A percentile compares a stretch with the other conserved stretches of the same genome.
Evolutionary conservation across 2,113 vertebrate species (phyloP).

Genomic region (Trachemys scripta): DNA sequence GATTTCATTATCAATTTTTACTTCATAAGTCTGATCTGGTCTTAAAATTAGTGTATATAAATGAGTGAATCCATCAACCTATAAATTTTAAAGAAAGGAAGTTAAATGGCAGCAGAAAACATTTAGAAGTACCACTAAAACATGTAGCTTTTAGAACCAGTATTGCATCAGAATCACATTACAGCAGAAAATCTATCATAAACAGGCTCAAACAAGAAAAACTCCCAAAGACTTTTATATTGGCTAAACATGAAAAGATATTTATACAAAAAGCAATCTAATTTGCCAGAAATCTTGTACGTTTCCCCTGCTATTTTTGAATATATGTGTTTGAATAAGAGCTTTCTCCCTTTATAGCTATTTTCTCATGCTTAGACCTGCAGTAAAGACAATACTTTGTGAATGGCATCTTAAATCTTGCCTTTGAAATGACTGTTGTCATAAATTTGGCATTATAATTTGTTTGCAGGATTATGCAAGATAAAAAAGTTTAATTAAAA

Average conservation of each 20-base stretch:
- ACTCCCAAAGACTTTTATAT: not conserved
- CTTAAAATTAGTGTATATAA: constrained; percentile 88
- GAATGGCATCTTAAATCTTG: not conserved
- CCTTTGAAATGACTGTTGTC: not conserved
- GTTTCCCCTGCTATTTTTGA: not conserved
- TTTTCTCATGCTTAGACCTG: not conserved
- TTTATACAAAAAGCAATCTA: not conserved
- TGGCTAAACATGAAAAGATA: not conserved
- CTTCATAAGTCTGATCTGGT: constrained; percentile 86
- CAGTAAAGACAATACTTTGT: not conserved
- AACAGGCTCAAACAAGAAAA: not conserved
- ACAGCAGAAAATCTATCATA: not conserved
- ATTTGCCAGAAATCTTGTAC: not conserved
- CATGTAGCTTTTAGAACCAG: not conserved
- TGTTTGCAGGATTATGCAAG: not conserved
- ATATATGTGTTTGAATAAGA: not conserved
- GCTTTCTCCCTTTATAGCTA: not conserved
- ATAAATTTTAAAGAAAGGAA: not conserved
- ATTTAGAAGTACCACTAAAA: not conserved
- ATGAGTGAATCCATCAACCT: constrained; percentile 88
- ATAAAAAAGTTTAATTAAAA: not conserved
- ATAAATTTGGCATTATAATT: not conserved
- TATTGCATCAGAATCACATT: not conserved
- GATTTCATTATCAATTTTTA: constrained; percentile 85
- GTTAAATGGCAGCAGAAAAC: too few relatives aligned